These are phyloP conservation scores for Percopsis omiscomaycus DNA, from an alignment of 2,797 vertebrate species.

Conservation along the genomic window DNA sequence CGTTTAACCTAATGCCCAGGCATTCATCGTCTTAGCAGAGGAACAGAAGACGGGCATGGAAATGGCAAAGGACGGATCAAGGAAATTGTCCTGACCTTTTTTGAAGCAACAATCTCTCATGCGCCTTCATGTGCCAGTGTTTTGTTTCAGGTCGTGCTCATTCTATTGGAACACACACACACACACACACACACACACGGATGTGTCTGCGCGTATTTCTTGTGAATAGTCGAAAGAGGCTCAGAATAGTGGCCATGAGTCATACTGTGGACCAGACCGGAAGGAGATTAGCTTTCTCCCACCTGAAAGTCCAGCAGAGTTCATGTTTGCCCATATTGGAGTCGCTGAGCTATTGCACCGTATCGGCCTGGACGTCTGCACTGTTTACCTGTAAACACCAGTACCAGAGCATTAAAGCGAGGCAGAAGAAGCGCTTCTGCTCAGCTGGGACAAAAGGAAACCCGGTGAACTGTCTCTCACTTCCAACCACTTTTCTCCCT, in stretches of 20 bases:
- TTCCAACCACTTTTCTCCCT: slow-evolving; percentile 28
- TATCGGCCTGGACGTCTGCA: background rate
- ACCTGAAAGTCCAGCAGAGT: background rate
- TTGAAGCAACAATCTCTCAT: no score
- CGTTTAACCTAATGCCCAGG: slow-evolving; percentile 17
- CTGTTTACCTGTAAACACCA: slow-evolving; percentile 32
- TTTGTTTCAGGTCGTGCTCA: no score
- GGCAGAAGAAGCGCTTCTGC: slow-evolving; percentile 7
- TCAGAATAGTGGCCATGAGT: background rate
- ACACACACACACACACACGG: background rate
- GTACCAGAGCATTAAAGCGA: slow-evolving; percentile 34
- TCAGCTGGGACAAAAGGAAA: slow-evolving; percentile 39
- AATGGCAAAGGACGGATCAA: slow-evolving; percentile 31
- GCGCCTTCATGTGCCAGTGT: no score
- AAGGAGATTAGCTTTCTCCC: background rate
- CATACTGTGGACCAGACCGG: background rate
- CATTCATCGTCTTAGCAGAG: slow-evolving; percentile 29
- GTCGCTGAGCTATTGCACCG: no score
- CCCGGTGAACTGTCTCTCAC: slow-evolving; percentile 53
- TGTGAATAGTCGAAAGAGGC: background rate
- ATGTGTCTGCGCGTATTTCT: background rate
- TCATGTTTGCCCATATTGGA: background rate
- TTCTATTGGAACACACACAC: background rate
- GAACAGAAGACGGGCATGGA: slow-evolving; percentile 13
- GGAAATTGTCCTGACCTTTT: slow-evolving; percentile 47